Percentiles rank a stretch among this genome's conserved stretches.
phyloP scores from a whole-genome alignment of 1,140 invertebrate species.

The Centruroides sculpturatus region DNA sequence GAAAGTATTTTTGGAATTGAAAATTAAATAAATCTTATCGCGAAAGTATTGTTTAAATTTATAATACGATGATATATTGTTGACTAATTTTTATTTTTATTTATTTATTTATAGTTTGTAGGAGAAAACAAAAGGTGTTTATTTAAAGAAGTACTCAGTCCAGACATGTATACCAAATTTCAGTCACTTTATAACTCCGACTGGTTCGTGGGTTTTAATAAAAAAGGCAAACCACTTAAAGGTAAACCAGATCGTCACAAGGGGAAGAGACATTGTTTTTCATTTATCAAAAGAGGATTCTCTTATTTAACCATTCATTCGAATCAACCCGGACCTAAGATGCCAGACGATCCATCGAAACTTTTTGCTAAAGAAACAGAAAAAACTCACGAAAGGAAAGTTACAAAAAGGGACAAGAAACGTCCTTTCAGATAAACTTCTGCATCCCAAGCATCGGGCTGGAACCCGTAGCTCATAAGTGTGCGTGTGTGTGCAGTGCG shows the following conservation, averaged over 20 bases:
- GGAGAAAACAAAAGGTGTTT: constrained; percentile 7
- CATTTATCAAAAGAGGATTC: constrained; percentile 7
- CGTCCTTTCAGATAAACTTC: too few species aligned
- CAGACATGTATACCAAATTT: constrained; percentile 7
- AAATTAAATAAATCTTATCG: too few species aligned
- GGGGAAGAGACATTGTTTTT: neutral
- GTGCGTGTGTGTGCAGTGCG: too few species aligned
- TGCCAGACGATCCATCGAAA: constrained; percentile 4
- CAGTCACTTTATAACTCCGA: constrained; percentile 2
- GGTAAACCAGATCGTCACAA: neutral
- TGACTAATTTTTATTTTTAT: too few species aligned
- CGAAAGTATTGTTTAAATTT: too few species aligned
- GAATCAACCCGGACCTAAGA: neutral
- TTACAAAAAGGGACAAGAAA: too few species aligned
- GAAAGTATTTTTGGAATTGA: too few species aligned
- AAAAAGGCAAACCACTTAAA: constrained; percentile 7
- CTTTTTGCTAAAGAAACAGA: neutral
- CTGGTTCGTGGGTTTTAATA: constrained; percentile 12
- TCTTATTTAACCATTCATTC: neutral
- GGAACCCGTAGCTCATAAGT: too few species aligned
- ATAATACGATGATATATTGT: too few species aligned
- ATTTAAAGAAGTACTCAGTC: constrained; percentile 5
- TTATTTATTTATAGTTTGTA: constrained; percentile 5
- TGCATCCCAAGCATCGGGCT: too few species aligned
- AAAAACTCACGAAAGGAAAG: too few species aligned